A percentile compares a stretch with the other conserved stretches of the same genome.
Conservation (phyloP, 2,888 invertebrate genomes). For the Ectropis crepuscularia region DNA sequence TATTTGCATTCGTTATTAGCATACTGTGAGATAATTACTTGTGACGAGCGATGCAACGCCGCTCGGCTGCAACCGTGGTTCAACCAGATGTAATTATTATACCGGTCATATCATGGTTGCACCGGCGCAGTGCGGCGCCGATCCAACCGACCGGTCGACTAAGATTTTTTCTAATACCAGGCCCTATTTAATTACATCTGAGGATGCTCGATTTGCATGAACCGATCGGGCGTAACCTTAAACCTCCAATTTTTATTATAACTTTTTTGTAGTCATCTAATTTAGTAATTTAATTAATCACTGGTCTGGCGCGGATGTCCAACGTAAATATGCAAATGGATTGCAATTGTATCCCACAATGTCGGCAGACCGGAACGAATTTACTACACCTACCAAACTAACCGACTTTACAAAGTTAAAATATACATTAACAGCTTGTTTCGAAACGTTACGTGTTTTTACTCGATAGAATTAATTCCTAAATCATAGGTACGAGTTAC, state of each 20-base stretch:
- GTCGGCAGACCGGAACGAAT: conserved; percentile 71
- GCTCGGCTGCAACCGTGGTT: conserved; percentile 55
- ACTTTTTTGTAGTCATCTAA: conserved; percentile 52
- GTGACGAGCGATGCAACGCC: conserved; percentile 65
- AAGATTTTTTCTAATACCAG: conserved; percentile 38
- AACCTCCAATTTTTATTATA: conserved; percentile 41
- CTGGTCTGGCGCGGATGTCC: conserved; percentile 57
- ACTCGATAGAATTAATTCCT: conserved; percentile 33
- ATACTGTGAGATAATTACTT: conserved; percentile 77
- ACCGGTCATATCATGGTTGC: conserved; percentile 55
- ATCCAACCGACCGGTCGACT: conserved; percentile 36
- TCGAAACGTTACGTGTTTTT: conserved; percentile 51
- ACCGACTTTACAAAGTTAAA: conserved; percentile 59
- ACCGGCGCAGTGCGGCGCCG: conserved; percentile 41
- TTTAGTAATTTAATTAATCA: conserved; percentile 74
- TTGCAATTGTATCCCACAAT: conserved; percentile 74
- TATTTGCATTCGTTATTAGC: conserved; percentile 80
- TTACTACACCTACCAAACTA: conserved; percentile 55
- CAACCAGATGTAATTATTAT: conserved; percentile 60
- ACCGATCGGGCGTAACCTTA: conserved; percentile 41
- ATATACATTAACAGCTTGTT: conserved; percentile 64
- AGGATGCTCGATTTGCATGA: conserved; percentile 50
- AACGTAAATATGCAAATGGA: conserved; percentile 79
- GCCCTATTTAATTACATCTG: conserved; percentile 47
- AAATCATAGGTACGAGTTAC: conserved; percentile 29